Conservation (phyloP, 2,888 invertebrate species). For the Dastarcus helophoroides region DNA sequence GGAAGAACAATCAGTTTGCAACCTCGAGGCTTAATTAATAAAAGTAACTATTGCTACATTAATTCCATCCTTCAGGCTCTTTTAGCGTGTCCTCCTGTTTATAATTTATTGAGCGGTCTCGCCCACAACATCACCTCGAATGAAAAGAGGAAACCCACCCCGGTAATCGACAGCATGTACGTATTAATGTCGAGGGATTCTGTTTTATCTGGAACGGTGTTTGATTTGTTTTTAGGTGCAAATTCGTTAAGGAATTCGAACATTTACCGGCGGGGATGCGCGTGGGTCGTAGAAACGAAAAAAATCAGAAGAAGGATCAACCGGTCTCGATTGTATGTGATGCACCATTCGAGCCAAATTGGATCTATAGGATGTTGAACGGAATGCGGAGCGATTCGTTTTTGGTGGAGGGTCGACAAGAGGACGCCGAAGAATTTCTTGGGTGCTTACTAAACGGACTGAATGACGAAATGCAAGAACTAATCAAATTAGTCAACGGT, state of each 20-base stretch:
- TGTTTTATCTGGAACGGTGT: background rate
- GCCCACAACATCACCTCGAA: slow-evolving; percentile 49
- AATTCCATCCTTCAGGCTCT: slow-evolving; percentile 91
- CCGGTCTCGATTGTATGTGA: slow-evolving; percentile 47
- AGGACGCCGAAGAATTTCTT: slow-evolving; percentile 95
- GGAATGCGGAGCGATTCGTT: slow-evolving; percentile 59
- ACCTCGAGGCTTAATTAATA: slow-evolving; percentile 85
- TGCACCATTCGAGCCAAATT: slow-evolving; percentile 80
- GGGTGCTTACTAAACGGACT: slow-evolving; percentile 86
- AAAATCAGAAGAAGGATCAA: slow-evolving; percentile 42
- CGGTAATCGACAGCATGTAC: slow-evolving; percentile 88
- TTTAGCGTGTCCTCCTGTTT: slow-evolving; percentile 89
- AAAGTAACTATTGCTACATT: slow-evolving; percentile 93
- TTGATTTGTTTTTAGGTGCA: slow-evolving; percentile 44
- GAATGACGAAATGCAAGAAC: slow-evolving; percentile 92
- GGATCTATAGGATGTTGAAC: slow-evolving; percentile 74
- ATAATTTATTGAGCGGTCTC: slow-evolving; percentile 74
- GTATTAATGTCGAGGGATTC: slow-evolving; percentile 31
- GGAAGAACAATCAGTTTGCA: slow-evolving; percentile 67
- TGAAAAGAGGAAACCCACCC: slow-evolving; percentile 48
- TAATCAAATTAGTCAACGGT: slow-evolving; percentile 41
- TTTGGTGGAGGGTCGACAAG: slow-evolving; percentile 80
- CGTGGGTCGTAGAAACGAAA: slow-evolving; percentile 38
- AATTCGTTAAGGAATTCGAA: slow-evolving; percentile 69
- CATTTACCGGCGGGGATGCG: slow-evolving; percentile 46